A percentile compares a stretch with the other conserved stretches of the same genome.
Evolutionary conservation across 2,113 vertebrate species (phyloP).

Genomic region (Plecotus auritus): DNA sequence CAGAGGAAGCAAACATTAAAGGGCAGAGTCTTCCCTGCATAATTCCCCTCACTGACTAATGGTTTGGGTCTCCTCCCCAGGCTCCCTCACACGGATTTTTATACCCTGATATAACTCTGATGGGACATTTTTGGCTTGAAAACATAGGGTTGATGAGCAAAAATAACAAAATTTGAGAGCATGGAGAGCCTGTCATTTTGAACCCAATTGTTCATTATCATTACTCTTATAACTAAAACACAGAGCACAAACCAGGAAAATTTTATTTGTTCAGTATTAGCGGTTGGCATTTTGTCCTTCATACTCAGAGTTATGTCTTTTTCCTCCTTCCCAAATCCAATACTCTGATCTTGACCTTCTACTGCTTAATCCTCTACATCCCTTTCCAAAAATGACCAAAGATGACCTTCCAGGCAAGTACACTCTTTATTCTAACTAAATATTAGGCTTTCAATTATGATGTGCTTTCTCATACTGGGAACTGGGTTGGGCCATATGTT

Average conservation of each 20-base stretch:
- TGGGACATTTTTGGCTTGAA: background rate
- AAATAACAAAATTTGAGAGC: background rate
- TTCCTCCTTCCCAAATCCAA: background rate
- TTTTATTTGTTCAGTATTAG: background rate
- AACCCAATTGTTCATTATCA: background rate
- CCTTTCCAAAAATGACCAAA: background rate
- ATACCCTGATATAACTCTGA: background rate
- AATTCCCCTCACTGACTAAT: background rate
- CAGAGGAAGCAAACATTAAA: background rate
- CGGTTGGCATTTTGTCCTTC: background rate
- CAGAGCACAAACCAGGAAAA: background rate
- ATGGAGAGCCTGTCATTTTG: background rate
- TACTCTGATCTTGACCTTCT: background rate
- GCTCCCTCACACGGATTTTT: background rate
- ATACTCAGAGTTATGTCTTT: background rate
- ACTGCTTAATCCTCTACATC: background rate
- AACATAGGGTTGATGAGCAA: background rate
- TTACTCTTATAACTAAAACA: background rate
- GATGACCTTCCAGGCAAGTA: background rate
- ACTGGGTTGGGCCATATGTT: background rate
- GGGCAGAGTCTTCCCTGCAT: background rate
- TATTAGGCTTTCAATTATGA: background rate
- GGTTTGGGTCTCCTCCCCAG: fast-evolving
- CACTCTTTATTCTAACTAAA: background rate
- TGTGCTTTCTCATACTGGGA: background rate